These are phyloP conservation scores for Oreochromis tanganicae DNA, from an alignment of 2,113 vertebrate genomes.

Conservation along the genomic window DNA sequence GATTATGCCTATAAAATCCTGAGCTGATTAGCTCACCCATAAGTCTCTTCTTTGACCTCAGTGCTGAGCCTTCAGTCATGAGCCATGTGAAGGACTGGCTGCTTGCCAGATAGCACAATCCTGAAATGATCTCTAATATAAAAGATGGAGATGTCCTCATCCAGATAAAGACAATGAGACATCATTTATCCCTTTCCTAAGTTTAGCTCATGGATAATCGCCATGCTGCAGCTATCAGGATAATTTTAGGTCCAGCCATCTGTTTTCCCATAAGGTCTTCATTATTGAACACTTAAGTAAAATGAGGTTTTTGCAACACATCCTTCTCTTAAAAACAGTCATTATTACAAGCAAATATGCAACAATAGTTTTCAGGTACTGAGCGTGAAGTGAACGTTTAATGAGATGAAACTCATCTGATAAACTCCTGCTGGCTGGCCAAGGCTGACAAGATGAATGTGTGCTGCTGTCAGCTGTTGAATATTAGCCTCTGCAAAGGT, in stretches of 20 bases:
- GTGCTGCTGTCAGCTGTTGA: conserved; percentile 28
- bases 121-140: not conserved
- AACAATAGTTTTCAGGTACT: not conserved
- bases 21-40: conserved; percentile 40
- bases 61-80: not conserved
- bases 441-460: conserved; percentile 30
- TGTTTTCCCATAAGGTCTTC: conserved; percentile 1
- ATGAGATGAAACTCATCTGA: not conserved
- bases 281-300: not conserved
- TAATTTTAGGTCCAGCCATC: conserved; percentile 30
- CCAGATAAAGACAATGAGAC: not conserved
- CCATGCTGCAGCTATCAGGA: not conserved
- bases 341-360: not conserved
- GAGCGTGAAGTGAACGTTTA: not conserved
- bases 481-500: conserved; percentile 3
- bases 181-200: conserved; percentile 3
- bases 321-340: not conserved
- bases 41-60: conserved; percentile 41
- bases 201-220: conserved; percentile 14
- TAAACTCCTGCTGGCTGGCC: not conserved
- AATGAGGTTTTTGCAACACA: not conserved
- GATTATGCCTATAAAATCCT: conserved; percentile 32
- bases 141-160: not conserved
- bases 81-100: conserved; percentile 6
- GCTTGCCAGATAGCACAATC: not conserved